phyloP scores from a whole-genome alignment of 2,113 vertebrate genomes.

The Chascanopsetta lugubris region DNA sequence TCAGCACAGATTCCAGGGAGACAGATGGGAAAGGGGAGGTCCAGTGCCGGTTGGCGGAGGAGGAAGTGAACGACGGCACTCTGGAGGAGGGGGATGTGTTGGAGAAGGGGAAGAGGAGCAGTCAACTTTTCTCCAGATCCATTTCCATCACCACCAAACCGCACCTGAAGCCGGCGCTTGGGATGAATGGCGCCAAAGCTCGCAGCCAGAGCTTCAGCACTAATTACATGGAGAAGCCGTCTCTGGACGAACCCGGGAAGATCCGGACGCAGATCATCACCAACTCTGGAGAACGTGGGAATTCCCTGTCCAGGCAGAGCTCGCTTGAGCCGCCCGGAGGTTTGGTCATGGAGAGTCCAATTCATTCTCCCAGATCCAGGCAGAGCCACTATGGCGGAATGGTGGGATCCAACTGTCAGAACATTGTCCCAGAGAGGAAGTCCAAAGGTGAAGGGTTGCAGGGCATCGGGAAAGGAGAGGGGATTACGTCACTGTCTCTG shows the following conservation, averaged over 20 bases:
- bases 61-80: slow-evolving; percentile 47
- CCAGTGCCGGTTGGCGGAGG: slow-evolving; percentile 56
- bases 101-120: slow-evolving; percentile 78
- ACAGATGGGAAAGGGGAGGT: slow-evolving; percentile 64
- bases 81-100: slow-evolving; percentile 48
- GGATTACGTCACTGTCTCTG: slow-evolving; percentile 62
- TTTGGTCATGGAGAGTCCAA: slow-evolving; percentile 64
- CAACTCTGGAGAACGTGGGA: slow-evolving; percentile 90
- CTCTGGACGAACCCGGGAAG: slow-evolving; percentile 80
- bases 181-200: slow-evolving; percentile 94
- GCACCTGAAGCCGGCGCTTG: slow-evolving; percentile 88
- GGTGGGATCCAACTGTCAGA: slow-evolving; percentile 72
- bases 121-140: slow-evolving; percentile 84
- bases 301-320: slow-evolving; percentile 86
- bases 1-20: slow-evolving; percentile 43
- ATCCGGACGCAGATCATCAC: slow-evolving; percentile 93
- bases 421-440: slow-evolving; percentile 81
- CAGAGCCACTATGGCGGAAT: slow-evolving; percentile 78
- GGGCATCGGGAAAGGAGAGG: slow-evolving; percentile 55
- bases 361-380: slow-evolving; percentile 58
- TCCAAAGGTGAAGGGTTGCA: slow-evolving; percentile 70
- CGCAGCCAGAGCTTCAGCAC: slow-evolving; percentile 93
- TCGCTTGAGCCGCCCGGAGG: slow-evolving; percentile 70
- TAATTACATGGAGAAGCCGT: slow-evolving; percentile 84
- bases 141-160: slow-evolving; percentile 86